These are phyloP conservation scores for Oxyscelio sp. DNA, from an alignment of 2,888 invertebrate species.

Conservation along the genomic window DNA sequence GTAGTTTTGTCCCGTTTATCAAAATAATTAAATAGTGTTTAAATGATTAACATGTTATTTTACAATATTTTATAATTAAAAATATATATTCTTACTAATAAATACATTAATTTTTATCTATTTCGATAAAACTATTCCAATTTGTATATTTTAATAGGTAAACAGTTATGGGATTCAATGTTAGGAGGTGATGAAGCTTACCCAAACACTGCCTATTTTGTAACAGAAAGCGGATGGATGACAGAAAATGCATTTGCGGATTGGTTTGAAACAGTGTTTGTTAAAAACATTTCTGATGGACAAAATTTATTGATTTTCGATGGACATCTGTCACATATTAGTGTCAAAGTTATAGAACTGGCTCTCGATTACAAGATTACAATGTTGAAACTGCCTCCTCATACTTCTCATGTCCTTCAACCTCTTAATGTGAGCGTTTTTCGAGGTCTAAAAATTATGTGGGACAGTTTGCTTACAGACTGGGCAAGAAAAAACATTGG, in stretches of 20 bases:
- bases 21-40: no score
- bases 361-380: conserved; percentile 38
- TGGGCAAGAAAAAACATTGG: conserved; percentile 24
- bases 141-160: no score
- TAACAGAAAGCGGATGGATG: conserved; percentile 17
- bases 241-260: conserved; percentile 9
- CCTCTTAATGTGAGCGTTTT: conserved; percentile 44
- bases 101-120: no score
- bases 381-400: conserved; percentile 38
- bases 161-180: no score
- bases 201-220: conserved; percentile 15
- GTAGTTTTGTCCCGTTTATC: no score
- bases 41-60: no score
- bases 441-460: conserved; percentile 33
- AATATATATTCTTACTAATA: no score
- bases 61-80: no score
- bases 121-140: no score
- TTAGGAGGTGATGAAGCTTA: neutral
- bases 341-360: conserved; percentile 4
- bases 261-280: no score
- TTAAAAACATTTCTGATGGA: no score
- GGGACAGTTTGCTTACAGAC: conserved; percentile 21
- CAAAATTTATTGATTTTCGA: neutral
- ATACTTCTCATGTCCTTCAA: conserved; percentile 30
- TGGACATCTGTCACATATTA: conserved; percentile 35